These are phyloP conservation scores for Dipodomys stephensi DNA, from an alignment of 2,113 vertebrate species.

Conservation along the genomic window DNA sequence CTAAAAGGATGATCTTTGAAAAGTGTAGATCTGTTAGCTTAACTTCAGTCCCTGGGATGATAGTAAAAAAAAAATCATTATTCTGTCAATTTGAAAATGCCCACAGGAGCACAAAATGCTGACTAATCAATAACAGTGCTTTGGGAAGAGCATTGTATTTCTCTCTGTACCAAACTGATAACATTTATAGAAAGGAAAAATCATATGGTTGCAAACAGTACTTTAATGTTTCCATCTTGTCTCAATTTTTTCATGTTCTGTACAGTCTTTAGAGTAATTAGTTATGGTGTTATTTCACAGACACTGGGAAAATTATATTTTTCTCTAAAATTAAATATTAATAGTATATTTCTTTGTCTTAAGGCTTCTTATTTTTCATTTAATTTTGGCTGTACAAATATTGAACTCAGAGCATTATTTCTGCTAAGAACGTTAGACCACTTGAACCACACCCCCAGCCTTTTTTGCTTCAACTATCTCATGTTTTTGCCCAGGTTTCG, in stretches of 20 bases:
- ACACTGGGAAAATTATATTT: not conserved
- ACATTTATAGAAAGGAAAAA: constrained; percentile 27
- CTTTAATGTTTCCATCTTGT: constrained; percentile 32
- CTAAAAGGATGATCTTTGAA: constrained; percentile 63
- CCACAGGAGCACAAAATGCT: constrained; percentile 35
- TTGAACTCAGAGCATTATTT: no score
- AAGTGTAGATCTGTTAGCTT: constrained; percentile 61
- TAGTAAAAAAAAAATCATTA: constrained; percentile 50
- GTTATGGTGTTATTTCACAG: not conserved
- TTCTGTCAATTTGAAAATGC: constrained; percentile 57
- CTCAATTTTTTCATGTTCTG: constrained; percentile 24
- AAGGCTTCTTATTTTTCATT: not conserved
- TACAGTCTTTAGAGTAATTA: not conserved
- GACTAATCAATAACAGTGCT: constrained; percentile 44
- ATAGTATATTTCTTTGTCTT: constrained; percentile 19
- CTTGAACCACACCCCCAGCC: no score
- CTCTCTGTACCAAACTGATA: not conserved
- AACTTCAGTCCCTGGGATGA: constrained; percentile 46
- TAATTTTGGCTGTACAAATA: no score
- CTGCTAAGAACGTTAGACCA: no score
- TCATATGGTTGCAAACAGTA: not conserved
- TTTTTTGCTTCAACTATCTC: no score
- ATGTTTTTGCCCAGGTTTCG: no score
- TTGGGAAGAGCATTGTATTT: constrained; percentile 53
- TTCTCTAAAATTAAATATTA: constrained; percentile 21